Conservation (phyloP, 2,113 vertebrate genomes). For the Aspidoscelis tigris region DNA sequence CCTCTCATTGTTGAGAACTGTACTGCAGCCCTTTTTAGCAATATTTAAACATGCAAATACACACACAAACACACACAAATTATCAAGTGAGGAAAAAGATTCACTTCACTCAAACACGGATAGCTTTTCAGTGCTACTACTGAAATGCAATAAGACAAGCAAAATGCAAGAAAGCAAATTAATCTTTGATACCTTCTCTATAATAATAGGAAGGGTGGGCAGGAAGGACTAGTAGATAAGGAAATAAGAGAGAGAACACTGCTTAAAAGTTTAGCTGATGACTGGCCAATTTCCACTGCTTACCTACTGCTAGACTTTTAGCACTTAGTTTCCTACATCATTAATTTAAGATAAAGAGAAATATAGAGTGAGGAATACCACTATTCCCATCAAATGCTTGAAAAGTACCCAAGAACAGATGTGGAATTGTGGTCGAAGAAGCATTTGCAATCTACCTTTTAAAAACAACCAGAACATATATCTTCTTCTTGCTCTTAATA, state of each 20-base stretch:
- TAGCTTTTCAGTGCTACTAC: not conserved
- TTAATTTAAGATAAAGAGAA: not conserved
- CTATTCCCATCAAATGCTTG: too few relatives aligned
- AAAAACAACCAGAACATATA: too few relatives aligned
- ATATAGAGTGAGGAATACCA: not conserved
- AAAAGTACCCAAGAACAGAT: not conserved
- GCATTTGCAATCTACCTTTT: not conserved
- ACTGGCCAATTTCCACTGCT: not conserved
- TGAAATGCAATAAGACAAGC: not conserved
- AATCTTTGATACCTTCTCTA: not conserved
- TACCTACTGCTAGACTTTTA: not conserved
- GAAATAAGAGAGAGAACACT: not conserved
- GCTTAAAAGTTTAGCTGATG: not conserved
- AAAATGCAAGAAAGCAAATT: not conserved
- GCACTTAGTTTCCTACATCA: not conserved
- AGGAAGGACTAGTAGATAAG: not conserved
- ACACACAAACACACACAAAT: not conserved
- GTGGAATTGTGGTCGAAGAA: too few relatives aligned
- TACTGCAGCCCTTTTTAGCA: conserved; percentile 42
- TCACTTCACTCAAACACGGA: not conserved
- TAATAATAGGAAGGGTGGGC: not conserved
- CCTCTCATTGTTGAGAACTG: not conserved
- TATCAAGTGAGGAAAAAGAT: not conserved
- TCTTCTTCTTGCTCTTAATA: not conserved
- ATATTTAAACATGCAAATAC: conserved; percentile 19